phyloP scores from a whole-genome alignment of 2,113 vertebrate species.

The Protobothrops flavoviridis region DNA sequence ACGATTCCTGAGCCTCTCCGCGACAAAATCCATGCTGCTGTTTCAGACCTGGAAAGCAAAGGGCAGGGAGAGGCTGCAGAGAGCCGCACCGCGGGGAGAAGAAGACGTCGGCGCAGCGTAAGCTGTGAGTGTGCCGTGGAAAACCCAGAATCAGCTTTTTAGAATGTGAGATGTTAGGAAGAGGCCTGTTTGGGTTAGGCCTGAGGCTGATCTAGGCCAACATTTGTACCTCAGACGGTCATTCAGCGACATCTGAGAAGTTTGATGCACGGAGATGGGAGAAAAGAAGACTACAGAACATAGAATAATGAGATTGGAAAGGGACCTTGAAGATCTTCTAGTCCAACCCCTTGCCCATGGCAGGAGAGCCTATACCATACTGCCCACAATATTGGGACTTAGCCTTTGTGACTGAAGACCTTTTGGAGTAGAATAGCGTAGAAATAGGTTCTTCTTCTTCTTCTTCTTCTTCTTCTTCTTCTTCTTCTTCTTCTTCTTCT shows the following conservation, averaged over 20 bases:
- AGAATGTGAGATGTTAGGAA: background rate
- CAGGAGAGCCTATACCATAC: too few species aligned
- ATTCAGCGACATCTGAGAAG: too few species aligned
- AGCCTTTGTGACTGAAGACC: too few species aligned
- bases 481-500: too few species aligned
- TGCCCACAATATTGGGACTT: too few species aligned
- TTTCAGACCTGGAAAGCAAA: background rate
- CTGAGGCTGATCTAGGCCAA: background rate
- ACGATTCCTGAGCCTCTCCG: background rate
- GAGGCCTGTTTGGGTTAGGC: background rate
- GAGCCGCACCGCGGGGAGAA: background rate
- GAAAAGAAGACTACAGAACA: too few species aligned
- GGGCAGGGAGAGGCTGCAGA: background rate
- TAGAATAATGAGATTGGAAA: background rate
- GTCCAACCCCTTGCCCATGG: background rate
- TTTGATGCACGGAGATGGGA: too few species aligned
- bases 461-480: too few species aligned
- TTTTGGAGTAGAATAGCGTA: too few species aligned
- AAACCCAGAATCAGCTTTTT: background rate
- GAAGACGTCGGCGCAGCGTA: background rate
- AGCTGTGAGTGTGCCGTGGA: conserved; percentile 11
- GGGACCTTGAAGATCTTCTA: background rate
- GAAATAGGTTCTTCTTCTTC: too few species aligned
- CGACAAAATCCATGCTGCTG: conserved; percentile 1
- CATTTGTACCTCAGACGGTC: too few species aligned